Percentiles rank a stretch among this genome's conserved stretches.
Conservation (phyloP, 2,888 invertebrate genomes). For the Lampropteryx suffumata region DNA sequence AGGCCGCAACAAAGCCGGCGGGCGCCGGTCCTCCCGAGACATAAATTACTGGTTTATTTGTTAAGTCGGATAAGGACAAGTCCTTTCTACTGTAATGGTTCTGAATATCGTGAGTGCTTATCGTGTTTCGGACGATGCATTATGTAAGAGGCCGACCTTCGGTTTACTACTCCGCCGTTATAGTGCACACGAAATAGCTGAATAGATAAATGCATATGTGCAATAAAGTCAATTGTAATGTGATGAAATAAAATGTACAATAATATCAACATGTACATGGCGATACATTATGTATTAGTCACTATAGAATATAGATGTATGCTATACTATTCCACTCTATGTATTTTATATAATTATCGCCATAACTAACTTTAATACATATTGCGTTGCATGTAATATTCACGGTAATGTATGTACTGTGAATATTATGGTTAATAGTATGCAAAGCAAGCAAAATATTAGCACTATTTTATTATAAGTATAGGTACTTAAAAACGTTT, state of each 20-base stretch:
- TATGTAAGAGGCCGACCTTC: constrained; percentile 27
- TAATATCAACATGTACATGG: neutral
- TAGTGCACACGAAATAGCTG: constrained; percentile 16
- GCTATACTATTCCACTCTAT: too few relatives aligned
- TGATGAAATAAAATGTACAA: constrained; percentile 2
- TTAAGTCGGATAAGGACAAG: constrained; percentile 51
- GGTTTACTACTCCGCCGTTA: constrained; percentile 20
- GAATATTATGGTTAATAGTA: neutral
- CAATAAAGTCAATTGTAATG: constrained; percentile 2
- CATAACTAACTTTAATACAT: too few relatives aligned
- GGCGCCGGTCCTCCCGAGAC: constrained; percentile 61
- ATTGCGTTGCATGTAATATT: neutral
- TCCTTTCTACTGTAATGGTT: constrained; percentile 56
- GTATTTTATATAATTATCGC: too few relatives aligned
- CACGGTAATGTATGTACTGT: too few relatives aligned
- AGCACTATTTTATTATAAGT: too few relatives aligned
- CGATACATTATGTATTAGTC: neutral
- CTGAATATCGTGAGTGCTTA: constrained; percentile 46
- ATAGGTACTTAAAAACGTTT: too few relatives aligned
- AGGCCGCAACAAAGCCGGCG: constrained; percentile 69
- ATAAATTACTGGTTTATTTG: constrained; percentile 73
- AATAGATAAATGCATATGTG: constrained; percentile 14
- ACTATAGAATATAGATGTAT: too few relatives aligned
- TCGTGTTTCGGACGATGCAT: constrained; percentile 46
- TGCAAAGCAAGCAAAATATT: too few relatives aligned